Base-by-base conservation (phyloP, 2,113 vertebrate genomes). In the Brachyistius frenatus region DNA sequence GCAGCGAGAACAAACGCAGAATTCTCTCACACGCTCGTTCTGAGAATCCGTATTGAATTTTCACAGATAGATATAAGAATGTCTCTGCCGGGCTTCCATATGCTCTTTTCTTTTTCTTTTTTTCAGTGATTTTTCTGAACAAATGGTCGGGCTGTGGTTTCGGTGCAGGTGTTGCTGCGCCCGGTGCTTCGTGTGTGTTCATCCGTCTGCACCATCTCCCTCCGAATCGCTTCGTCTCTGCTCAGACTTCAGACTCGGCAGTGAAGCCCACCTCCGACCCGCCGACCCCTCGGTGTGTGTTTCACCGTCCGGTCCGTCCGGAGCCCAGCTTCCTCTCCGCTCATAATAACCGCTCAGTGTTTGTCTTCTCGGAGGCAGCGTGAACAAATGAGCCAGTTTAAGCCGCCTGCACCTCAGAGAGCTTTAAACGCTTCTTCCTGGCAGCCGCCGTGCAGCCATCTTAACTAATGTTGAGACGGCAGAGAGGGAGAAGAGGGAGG, bases 311-410 rank as follows among this genome's bases (percentile, higher is more conserved):
- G 9, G 32, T 55, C 39, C 1, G 14, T 56, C 33, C 61, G 57
- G 57, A 65, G 73, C 65, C 14, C 9, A 7, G n/a, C 6, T 77
- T 76, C 72, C 85, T 88, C 75, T 72, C 58, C 57, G 70, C 80
- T 87, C 85, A 80, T 89, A 89, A 85, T 88, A 88, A 88, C 79
- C 89, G 88, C 76, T 87, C 53, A 66, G 84, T 73, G 74, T 54
- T 86, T 93, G 60, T 91, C 81, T 88, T 67, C 41, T 54, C 76
- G 87, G 89, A 89, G 77, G 81, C 76, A 60, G 76, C 13, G 76
- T 80, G 81, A 89, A 93, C 87, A 89, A 89, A 94, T 87, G 84
- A 91, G 87, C 77, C 81, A 63, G 84, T 90, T 92, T 86, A 80
- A 65, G 80, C 78, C 63, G 49, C 85, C 83, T 79, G 85, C 80